Evolutionary conservation across 1,140 invertebrate genomes (phyloP), one percentile per base, ranked within the genome.

Genomic region (Musca vetustissima): DNA sequence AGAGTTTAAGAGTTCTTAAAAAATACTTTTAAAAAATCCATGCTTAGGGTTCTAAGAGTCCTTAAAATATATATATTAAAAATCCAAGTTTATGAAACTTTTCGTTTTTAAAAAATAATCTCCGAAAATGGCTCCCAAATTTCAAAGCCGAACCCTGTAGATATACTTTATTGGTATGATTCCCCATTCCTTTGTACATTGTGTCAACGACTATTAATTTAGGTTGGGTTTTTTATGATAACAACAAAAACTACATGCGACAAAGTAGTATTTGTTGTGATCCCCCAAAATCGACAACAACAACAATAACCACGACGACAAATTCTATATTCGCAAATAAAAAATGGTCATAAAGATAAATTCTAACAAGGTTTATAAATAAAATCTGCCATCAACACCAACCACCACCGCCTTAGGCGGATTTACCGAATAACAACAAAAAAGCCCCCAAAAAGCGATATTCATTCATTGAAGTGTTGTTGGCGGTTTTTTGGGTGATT

Each of bases 331-430:
- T 28, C 15, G 28, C 53, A 57, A 57, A 57, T 57, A 61, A 61
- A 36, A 61, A 61, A 61, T 36, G 28, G 32, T 24, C 28, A 36
- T 61, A 61, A 61, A 61, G 57, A 61, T 61, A 61, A 61, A 43
- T 61, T 61, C 57, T 61, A 61, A 61, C 57, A 61, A 61, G 57
- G 57, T 61, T 61, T 61, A 61, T 61, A 61, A 21, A 36, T 61
- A 43, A 59, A 59, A 59, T 17, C 36, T 13, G 36, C 36, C 36
- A 43, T 43, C 11, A 43, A 13, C 36, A 43, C 36, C 36, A 43
- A 8, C 36, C 36, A 43, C 36, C 36, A 43, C 13, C 36, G 13
- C 36, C 36, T 43, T 43, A 7, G 36, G 36, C 36, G 36, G 11
- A 43, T 32, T 32, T n/a, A 9, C 28, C 28, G 9, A 32, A n/a